phyloP scores from a whole-genome alignment of 2,888 invertebrate species.

The Galerucella calmariensis region DNA sequence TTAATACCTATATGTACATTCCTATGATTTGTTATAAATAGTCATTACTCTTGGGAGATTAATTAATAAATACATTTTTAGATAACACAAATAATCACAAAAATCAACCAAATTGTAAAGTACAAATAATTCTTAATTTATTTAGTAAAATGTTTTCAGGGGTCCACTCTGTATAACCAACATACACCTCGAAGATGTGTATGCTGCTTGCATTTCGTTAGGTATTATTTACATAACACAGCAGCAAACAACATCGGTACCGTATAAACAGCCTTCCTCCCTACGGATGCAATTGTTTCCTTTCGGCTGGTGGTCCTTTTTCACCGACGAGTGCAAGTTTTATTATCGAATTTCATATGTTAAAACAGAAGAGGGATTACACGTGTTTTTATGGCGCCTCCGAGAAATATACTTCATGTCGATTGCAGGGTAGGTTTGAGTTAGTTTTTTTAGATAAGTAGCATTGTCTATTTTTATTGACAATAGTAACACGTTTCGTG shows the following conservation, averaged over 20 bases:
- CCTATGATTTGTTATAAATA: too few species aligned
- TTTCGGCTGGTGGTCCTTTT: constrained; percentile 32
- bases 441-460: neutral
- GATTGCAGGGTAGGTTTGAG: constrained; percentile 6
- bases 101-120: too few species aligned
- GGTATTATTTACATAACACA: constrained; percentile 30
- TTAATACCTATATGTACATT: too few species aligned
- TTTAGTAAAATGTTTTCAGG: neutral
- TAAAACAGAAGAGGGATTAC: constrained; percentile 42
- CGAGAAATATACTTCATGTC: constrained; percentile 32
- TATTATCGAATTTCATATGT: constrained; percentile 50
- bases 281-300: constrained; percentile 51
- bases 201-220: constrained; percentile 24
- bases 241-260: neutral
- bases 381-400: constrained; percentile 39
- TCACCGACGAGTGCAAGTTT: constrained; percentile 38
- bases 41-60: too few species aligned
- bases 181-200: neutral
- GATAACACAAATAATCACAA: too few species aligned
- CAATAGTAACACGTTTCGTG: neutral
- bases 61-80: too few species aligned
- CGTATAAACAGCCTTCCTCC: constrained; percentile 34
- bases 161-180: neutral
- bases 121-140: too few species aligned
- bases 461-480: too few species aligned